These are phyloP conservation scores for Drosophila cyrtoloma DNA, from an alignment of 2,888 invertebrate species.

Conservation along the genomic window DNA sequence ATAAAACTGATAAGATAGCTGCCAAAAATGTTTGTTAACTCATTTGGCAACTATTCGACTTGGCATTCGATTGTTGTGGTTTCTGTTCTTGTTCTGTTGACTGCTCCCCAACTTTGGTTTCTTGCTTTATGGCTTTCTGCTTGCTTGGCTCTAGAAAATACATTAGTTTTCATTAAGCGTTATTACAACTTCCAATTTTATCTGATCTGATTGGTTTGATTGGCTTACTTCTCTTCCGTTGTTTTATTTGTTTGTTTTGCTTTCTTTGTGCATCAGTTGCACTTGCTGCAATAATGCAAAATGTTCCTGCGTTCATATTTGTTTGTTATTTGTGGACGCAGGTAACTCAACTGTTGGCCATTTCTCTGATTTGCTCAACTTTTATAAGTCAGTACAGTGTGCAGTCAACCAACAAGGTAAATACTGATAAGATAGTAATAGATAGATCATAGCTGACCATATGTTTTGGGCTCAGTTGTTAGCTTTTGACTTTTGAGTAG, in stretches of 20 bases:
- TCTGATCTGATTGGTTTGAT: neutral
- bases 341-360: constrained; percentile 32
- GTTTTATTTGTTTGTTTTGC: constrained; percentile 1
- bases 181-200: neutral
- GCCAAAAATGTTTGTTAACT: constrained; percentile 45
- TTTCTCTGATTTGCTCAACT: constrained; percentile 30
- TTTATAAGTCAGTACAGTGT: constrained; percentile 53
- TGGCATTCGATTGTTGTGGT: constrained; percentile 27
- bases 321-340: constrained; percentile 19
- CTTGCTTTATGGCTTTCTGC: constrained; percentile 5
- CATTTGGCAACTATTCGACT: constrained; percentile 64
- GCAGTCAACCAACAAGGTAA: neutral
- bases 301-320: constrained; percentile 61
- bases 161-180: constrained; percentile 5
- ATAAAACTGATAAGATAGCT: constrained; percentile 61
- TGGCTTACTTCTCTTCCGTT: constrained; percentile 23
- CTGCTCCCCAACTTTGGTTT: constrained; percentile 15
- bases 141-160: constrained; percentile 25
- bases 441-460: constrained; percentile 27
- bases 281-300: constrained; percentile 59
- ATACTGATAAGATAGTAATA: constrained; percentile 47
- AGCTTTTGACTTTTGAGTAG: neutral
- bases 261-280: constrained; percentile 43
- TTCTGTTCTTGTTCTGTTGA: constrained; percentile 7
- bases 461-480: neutral